These are phyloP conservation scores for Yponomeuta evonymella DNA, from an alignment of 2,888 invertebrate genomes.

Conservation along the genomic window DNA sequence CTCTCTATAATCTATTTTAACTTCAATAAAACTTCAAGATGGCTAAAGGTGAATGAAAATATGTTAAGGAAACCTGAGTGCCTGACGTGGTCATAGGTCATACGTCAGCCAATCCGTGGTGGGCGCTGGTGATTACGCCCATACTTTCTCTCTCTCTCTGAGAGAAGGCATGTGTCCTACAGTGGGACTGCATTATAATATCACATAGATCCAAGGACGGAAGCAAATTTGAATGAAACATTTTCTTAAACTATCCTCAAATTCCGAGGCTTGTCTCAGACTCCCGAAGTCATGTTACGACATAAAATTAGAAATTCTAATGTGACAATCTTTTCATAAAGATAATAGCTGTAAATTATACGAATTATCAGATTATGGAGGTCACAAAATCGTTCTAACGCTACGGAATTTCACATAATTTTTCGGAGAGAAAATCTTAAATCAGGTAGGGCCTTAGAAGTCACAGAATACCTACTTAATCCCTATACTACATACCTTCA, in stretches of 20 bases:
- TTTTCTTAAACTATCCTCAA: background rate
- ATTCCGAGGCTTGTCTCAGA: background rate
- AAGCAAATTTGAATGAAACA: background rate
- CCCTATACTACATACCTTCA: too few species aligned
- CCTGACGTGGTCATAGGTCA: too few species aligned
- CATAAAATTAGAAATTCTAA: conserved; percentile 15
- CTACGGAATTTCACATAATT: conserved; percentile 30
- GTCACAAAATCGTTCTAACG: conserved; percentile 30
- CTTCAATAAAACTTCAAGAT: too few species aligned
- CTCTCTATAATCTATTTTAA: too few species aligned
- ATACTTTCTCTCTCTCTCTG: too few species aligned
- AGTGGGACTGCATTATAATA: too few species aligned
- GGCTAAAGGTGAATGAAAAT: too few species aligned
- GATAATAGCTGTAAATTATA: conserved; percentile 43
- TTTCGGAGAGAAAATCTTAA: background rate
- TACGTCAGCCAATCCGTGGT: too few species aligned
- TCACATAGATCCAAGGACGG: too few species aligned
- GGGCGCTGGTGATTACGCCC: too few species aligned
- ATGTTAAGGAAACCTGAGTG: too few species aligned
- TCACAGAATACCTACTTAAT: background rate
- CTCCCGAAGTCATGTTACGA: background rate
- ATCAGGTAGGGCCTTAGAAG: background rate
- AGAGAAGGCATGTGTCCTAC: too few species aligned
- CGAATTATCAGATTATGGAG: conserved; percentile 48
- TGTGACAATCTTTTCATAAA: conserved; percentile 21